Percentiles rank a stretch among this genome's conserved stretches.
Conservation (phyloP, 1,140 invertebrate genomes). For the Atta cephalotes region DNA sequence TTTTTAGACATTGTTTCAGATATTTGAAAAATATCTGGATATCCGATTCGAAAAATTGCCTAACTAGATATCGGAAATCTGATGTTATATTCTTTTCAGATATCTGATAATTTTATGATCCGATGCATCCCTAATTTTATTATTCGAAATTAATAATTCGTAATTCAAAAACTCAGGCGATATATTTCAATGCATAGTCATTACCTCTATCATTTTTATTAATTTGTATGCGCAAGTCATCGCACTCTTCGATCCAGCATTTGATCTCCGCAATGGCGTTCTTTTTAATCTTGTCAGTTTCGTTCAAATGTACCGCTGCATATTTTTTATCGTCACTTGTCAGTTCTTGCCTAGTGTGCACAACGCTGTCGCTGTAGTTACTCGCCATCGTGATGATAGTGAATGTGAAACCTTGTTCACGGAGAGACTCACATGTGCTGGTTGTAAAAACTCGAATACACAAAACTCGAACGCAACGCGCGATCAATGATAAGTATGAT, state of each 20-base stretch:
- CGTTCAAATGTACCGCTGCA: conserved; percentile 79
- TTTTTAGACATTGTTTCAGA: too few species aligned
- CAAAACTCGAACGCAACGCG: neutral
- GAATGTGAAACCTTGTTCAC: neutral
- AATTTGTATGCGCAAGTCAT: conserved; percentile 69
- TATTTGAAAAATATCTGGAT: too few species aligned
- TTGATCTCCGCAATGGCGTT: conserved; percentile 78
- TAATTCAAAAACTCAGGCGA: neutral
- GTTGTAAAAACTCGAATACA: neutral
- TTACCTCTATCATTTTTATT: conserved; percentile 69
- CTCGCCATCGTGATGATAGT: neutral
- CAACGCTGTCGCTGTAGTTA: too few species aligned
- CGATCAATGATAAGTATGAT: too few species aligned
- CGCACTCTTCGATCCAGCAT: conserved; percentile 75
- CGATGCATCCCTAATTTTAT: neutral
- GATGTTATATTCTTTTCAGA: too few species aligned
- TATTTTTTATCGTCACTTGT: conserved; percentile 74
- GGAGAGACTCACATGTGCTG: neutral
- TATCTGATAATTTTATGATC: too few species aligned
- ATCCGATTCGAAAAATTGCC: too few species aligned
- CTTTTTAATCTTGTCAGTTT: conserved; percentile 74
- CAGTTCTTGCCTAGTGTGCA: neutral
- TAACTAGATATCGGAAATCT: too few species aligned
- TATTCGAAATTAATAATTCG: neutral
- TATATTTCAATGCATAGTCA: neutral